Evolutionary conservation across 2,888 invertebrate species (phyloP).

Genomic region (Ceriagrion tenellum): DNA sequence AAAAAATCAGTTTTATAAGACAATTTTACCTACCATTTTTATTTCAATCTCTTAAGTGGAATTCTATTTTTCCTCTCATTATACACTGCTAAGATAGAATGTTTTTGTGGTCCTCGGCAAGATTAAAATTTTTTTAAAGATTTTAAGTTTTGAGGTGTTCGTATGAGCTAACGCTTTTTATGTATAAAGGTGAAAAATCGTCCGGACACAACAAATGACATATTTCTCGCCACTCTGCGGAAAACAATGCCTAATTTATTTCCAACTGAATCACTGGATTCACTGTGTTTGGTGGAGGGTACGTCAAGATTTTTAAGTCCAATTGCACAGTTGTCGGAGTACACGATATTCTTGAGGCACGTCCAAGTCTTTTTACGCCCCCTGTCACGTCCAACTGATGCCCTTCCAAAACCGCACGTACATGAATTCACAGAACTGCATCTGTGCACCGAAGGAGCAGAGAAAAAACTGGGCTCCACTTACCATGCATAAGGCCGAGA

Average conservation of each 20-base stretch:
- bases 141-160: too few relatives aligned
- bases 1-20: too few relatives aligned
- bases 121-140: too few relatives aligned
- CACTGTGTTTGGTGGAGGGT: background rate
- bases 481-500: conserved; percentile 44
- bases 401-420: background rate
- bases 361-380: background rate
- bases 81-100: too few relatives aligned
- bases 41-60: too few relatives aligned
- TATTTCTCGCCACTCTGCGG: background rate
- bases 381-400: background rate
- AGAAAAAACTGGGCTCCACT: background rate
- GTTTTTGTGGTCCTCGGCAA: too few relatives aligned
- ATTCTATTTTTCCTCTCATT: too few relatives aligned
- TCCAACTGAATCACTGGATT: background rate
- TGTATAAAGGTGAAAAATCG: too few relatives aligned
- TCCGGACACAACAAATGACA: too few relatives aligned
- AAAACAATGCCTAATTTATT: background rate
- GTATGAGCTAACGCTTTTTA: too few relatives aligned
- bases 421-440: background rate
- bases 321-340: background rate
- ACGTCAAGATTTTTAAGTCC: background rate
- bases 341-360: background rate
- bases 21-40: too few relatives aligned
- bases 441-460: too few relatives aligned